Evolutionary conservation across 2,113 vertebrate species (phyloP).

Genomic region (Lepus americanus): DNA sequence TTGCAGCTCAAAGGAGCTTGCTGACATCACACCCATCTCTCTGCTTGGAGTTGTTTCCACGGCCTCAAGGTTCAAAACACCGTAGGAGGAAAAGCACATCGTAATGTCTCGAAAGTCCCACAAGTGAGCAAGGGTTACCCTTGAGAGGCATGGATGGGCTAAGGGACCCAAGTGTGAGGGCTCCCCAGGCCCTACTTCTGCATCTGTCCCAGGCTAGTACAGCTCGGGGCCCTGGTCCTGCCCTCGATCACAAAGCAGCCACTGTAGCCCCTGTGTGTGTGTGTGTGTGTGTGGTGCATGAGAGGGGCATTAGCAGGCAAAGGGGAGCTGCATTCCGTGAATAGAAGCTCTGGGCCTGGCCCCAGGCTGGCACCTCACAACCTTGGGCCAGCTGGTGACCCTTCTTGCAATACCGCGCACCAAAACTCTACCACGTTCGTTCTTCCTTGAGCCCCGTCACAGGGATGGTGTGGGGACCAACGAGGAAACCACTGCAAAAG

Average conservation of each 20-base stretch:
- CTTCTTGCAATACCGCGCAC: not conserved
- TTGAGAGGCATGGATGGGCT: not conserved
- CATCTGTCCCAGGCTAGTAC: not conserved
- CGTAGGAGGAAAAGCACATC: not conserved
- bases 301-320: not conserved
- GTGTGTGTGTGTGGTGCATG: not conserved
- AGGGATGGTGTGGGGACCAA: not conserved
- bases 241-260: not conserved
- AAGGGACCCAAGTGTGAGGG: not conserved
- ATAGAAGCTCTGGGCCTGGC: not conserved
- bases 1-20: not conserved
- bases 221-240: not conserved
- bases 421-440: rapidly evolving
- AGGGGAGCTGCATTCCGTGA: not conserved
- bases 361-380: rapidly evolving
- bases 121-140: not conserved
- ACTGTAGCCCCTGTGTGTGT: not conserved
- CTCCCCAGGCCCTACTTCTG: not conserved
- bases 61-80: not conserved
- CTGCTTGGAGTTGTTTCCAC: not conserved
- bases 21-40: not conserved
- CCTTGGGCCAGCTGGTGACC: no score
- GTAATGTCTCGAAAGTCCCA: not conserved
- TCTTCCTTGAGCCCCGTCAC: not conserved
- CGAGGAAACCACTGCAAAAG: not conserved